A percentile compares a stretch with the other conserved stretches of the same genome.
Conservation (phyloP, 2,113 vertebrate species). For the Salminus brasiliensis region DNA sequence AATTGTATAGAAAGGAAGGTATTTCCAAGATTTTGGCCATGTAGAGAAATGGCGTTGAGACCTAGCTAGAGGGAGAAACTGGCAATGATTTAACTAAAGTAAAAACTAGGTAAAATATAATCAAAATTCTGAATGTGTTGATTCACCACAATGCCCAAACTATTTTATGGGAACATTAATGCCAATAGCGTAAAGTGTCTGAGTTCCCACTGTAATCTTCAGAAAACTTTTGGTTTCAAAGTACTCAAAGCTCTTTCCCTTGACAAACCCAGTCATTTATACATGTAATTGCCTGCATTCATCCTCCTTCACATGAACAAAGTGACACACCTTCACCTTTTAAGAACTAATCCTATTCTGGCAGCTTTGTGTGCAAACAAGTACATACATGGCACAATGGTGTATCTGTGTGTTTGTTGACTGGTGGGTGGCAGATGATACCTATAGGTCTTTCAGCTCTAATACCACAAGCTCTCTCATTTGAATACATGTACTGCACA, state of each 20-base stretch:
- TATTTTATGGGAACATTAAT: too few relatives aligned
- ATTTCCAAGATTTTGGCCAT: too few relatives aligned
- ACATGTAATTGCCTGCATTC: neutral
- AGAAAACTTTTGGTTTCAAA: neutral
- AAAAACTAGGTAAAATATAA: too few relatives aligned
- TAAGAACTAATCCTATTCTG: neutral
- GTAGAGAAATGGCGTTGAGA: too few relatives aligned
- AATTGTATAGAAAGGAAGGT: too few relatives aligned
- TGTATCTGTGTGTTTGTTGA: neutral
- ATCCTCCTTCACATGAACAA: neutral
- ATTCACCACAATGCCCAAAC: too few relatives aligned
- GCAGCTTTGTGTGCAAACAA: neutral
- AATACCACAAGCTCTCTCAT: slow-evolving; percentile 55
- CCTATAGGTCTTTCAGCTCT: neutral
- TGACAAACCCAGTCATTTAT: neutral
- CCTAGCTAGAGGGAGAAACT: too few relatives aligned
- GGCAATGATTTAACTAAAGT: too few relatives aligned
- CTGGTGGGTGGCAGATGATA: neutral
- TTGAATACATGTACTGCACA: slow-evolving; percentile 73
- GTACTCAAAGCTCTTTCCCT: neutral
- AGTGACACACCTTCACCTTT: neutral
- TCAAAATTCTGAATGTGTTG: too few relatives aligned
- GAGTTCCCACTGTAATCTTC: neutral
- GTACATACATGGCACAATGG: slow-evolving; percentile 20
- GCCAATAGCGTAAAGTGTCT: too few relatives aligned